phyloP scores from a whole-genome alignment of 2,113 vertebrate genomes.

The Hystrix brachyura region DNA sequence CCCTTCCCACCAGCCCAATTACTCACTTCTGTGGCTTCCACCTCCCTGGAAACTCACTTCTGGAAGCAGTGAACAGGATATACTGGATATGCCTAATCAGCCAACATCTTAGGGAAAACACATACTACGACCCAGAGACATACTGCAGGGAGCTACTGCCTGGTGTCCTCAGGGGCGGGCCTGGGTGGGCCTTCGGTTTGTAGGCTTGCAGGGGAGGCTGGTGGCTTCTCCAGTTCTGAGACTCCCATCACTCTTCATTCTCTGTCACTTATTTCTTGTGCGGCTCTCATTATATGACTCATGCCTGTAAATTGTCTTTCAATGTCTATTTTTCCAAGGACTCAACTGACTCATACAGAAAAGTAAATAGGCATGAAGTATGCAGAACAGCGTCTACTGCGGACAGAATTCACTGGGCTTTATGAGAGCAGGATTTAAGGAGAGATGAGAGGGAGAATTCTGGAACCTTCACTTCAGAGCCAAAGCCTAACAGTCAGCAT shows the following conservation, averaged over 20 bases:
- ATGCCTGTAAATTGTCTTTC: background rate
- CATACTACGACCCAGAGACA: background rate
- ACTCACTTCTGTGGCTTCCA: background rate
- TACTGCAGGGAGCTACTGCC: background rate
- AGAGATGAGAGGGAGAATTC: background rate
- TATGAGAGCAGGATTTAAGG: background rate
- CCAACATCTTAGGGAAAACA: background rate
- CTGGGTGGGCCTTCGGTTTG: background rate
- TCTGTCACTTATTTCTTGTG: background rate
- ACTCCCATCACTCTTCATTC: background rate
- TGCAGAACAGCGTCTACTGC: background rate
- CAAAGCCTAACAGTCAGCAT: background rate
- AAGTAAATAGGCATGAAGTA: background rate
- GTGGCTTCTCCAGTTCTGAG: background rate
- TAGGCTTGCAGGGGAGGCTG: background rate
- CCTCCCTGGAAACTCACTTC: background rate
- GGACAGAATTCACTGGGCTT: background rate
- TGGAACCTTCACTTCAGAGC: background rate
- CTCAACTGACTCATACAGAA: background rate
- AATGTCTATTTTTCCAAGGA: background rate
- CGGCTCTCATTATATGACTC: background rate
- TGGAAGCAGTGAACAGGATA: background rate
- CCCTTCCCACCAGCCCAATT: background rate
- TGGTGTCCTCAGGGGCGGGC: background rate
- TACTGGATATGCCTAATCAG: background rate